Conservation (phyloP, 2,888 invertebrate species). For the Lasiommata megera region DNA sequence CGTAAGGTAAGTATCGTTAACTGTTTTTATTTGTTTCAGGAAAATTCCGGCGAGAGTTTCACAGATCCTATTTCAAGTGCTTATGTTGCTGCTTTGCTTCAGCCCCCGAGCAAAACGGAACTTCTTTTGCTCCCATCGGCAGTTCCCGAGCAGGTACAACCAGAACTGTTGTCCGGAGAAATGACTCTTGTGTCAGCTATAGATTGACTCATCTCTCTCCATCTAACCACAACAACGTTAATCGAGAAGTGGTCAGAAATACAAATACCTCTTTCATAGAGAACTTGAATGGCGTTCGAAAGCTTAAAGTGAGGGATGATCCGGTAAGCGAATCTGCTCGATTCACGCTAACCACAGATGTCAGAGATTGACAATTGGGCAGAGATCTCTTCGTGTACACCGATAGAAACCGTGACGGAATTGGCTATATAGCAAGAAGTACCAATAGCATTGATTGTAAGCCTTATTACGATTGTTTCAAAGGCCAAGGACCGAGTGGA, state of each 20-base stretch:
- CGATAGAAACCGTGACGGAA: conserved; percentile 50
- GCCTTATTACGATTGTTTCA: conserved; percentile 73
- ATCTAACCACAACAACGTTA: conserved; percentile 70
- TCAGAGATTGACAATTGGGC: conserved; percentile 67
- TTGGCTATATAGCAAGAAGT: conserved; percentile 61
- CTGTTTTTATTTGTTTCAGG: conserved; percentile 76
- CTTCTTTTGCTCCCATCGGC: conserved; percentile 70
- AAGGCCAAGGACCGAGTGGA: conserved; percentile 43
- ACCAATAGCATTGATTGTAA: conserved; percentile 72
- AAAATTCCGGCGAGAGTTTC: conserved; percentile 87
- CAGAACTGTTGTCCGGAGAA: conserved; percentile 66
- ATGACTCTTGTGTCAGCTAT: conserved; percentile 74
- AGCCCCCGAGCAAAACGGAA: conserved; percentile 61
- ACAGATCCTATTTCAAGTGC: conserved; percentile 85
- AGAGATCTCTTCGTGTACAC: conserved; percentile 48
- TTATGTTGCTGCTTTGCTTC: conserved; percentile 67
- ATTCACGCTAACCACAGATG: conserved; percentile 66
- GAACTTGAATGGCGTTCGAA: conserved; percentile 64
- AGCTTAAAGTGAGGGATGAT: conserved; percentile 63
- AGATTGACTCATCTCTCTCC: conserved; percentile 71
- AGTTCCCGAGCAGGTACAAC: conserved; percentile 71
- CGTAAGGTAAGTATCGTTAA: neutral
- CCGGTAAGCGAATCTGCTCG: conserved; percentile 68
- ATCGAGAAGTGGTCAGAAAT: conserved; percentile 64
- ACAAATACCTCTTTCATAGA: conserved; percentile 75